phyloP scores from a whole-genome alignment of 2,888 invertebrate species.

The Incurvaria masculella region DNA sequence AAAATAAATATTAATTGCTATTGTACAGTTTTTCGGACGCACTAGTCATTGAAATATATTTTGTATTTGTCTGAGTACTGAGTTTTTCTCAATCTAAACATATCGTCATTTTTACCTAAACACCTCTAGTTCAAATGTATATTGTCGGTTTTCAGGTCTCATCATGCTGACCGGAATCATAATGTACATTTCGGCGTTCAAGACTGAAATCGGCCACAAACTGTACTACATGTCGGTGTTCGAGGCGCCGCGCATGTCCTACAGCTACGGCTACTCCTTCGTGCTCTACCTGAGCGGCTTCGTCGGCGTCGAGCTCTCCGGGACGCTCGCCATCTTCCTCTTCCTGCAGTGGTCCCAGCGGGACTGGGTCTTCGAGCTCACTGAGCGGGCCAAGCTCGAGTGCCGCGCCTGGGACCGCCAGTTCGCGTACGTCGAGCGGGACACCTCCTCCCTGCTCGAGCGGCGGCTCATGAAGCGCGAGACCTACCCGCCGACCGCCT shows the following conservation, averaged over 20 bases:
- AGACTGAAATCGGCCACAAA: slow-evolving; percentile 87
- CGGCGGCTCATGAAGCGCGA: slow-evolving; percentile 45
- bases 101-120: not conserved
- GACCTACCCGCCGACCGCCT: slow-evolving; percentile 41
- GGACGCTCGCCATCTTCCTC: slow-evolving; percentile 82
- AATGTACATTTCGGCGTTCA: slow-evolving; percentile 90
- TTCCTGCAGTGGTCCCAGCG: slow-evolving; percentile 79
- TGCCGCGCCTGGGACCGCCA: slow-evolving; percentile 50
- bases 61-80: not conserved
- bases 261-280: slow-evolving; percentile 86
- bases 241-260: slow-evolving; percentile 77
- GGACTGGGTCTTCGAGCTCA: slow-evolving; percentile 56
- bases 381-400: slow-evolving; percentile 48
- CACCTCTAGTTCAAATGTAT: no score
- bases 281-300: slow-evolving; percentile 82
- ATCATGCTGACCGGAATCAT: slow-evolving; percentile 88
- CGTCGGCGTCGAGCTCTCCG: slow-evolving; percentile 79
- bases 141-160: slow-evolving; percentile 61
- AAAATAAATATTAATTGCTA: no score
- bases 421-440: slow-evolving; percentile 47
- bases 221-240: slow-evolving; percentile 75
- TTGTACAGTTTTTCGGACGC: not conserved
- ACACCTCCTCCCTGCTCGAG: slow-evolving; percentile 40
- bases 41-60: not conserved
- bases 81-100: not conserved